phyloP scores from a whole-genome alignment of 2,888 invertebrate species.

The Deilephila elpenor region DNA sequence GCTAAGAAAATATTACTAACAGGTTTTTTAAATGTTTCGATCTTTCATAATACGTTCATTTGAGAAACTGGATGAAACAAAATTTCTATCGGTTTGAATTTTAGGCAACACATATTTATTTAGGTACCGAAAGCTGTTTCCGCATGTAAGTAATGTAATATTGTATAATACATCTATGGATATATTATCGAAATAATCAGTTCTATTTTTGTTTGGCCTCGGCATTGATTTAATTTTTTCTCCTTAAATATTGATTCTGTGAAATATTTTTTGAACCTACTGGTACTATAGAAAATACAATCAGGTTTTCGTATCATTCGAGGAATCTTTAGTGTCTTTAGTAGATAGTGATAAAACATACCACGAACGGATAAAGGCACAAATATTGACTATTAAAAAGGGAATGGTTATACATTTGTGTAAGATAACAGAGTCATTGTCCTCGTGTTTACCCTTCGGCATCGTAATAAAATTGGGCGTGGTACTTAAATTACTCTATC shows the following conservation, averaged over 20 bases:
- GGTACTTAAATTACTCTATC: background rate
- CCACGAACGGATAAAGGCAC: background rate
- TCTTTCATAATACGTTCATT: background rate
- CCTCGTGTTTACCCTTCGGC: background rate
- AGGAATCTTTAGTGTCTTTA: background rate
- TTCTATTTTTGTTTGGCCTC: too few relatives aligned
- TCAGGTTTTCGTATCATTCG: background rate
- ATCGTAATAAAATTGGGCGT: slow-evolving; percentile 17
- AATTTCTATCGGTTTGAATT: too few relatives aligned
- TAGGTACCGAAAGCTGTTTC: too few relatives aligned
- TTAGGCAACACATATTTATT: too few relatives aligned
- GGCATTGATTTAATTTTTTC: too few relatives aligned
- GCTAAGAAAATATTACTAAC: background rate
- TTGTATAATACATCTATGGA: too few relatives aligned
- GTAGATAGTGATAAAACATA: background rate
- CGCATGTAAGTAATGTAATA: too few relatives aligned
- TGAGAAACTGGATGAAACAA: background rate
- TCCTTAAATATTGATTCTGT: too few relatives aligned
- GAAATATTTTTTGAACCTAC: too few relatives aligned
- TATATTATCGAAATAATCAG: too few relatives aligned
- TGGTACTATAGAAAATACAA: background rate
- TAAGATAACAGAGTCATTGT: slow-evolving; percentile 15
- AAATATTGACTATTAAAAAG: slow-evolving; percentile 18
- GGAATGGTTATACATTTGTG: background rate
- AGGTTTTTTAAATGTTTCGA: background rate